Conservation (phyloP, 2,888 invertebrate species). For the Salticus scenicus region DNA sequence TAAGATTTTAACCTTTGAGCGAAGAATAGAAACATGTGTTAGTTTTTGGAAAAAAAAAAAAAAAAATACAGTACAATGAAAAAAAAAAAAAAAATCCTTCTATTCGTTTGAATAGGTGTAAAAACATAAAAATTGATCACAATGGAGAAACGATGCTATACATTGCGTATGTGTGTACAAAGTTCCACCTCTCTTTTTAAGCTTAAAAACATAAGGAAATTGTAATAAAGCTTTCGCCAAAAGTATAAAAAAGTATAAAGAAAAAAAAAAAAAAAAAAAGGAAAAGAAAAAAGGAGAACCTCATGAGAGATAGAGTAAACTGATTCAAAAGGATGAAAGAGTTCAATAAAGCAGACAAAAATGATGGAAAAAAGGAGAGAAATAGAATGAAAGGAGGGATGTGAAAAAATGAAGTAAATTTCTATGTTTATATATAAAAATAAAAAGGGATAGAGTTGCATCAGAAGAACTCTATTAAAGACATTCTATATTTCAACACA, state of each 20-base stretch:
- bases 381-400: conserved; percentile 7
- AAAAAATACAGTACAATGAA: not conserved
- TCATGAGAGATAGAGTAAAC: no score
- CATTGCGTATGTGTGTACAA: no score
- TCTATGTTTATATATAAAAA: no score
- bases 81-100: no score
- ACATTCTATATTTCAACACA: no score
- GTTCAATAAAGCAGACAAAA: conserved; percentile 20
- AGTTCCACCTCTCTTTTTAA: conserved; percentile 4
- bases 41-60: conserved; percentile 1
- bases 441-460: conserved; percentile 37
- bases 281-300: conserved; percentile 38
- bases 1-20: conserved; percentile 1
- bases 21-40: conserved; percentile 9
- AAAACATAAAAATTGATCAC: conserved; percentile 1
- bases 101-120: not conserved
- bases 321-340: conserved; percentile 28
- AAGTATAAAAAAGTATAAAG: not conserved
- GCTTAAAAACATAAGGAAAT: conserved; percentile 16
- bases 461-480: conserved; percentile 30
- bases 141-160: conserved; percentile 20
- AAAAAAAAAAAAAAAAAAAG: conserved; percentile 22
- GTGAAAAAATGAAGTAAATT: conserved; percentile 57
- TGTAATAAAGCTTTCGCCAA: not conserved
- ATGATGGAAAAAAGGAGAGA: conserved; percentile 7